A percentile compares a stretch with the other conserved stretches of the same genome.
phyloP scores from a whole-genome alignment of 1,140 invertebrate species.

The Hesperophylax magnus region DNA sequence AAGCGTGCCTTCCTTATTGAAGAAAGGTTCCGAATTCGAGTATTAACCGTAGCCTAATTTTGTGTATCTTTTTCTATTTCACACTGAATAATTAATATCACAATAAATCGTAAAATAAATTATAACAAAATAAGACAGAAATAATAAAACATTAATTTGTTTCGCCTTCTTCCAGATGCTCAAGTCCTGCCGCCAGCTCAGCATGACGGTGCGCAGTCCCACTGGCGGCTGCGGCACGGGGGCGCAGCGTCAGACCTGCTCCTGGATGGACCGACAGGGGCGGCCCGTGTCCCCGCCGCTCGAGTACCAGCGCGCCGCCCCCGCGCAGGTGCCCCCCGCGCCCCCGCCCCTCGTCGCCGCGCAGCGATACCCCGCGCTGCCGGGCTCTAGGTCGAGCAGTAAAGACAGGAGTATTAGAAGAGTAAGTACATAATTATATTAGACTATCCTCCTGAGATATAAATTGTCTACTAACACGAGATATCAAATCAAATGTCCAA shows the following conservation, averaged over 20 bases:
- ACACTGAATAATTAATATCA: neutral
- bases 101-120: too few species aligned
- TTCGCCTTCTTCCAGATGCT: slow-evolving; percentile 77
- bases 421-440: slow-evolving; percentile 61
- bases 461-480: too few species aligned
- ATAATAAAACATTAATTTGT: neutral
- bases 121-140: neutral
- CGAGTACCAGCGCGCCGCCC: slow-evolving; percentile 68
- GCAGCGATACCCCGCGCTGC: slow-evolving; percentile 60
- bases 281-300: slow-evolving; percentile 88
- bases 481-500: too few species aligned
- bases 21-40: neutral
- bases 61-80: neutral
- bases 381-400: slow-evolving; percentile 68
- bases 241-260: slow-evolving; percentile 82
- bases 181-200: slow-evolving; percentile 87
- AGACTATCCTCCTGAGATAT: too few species aligned
- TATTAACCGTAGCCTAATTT: neutral
- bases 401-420: slow-evolving; percentile 74
- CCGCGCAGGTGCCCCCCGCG: slow-evolving; percentile 61
- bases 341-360: slow-evolving; percentile 61
- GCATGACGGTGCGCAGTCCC: slow-evolving; percentile 87
- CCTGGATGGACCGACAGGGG: slow-evolving; percentile 93
- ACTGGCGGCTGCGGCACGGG: slow-evolving; percentile 62
- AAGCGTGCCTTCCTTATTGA: too few species aligned